Conservation (phyloP, 2,888 invertebrate species). For the Tethea ocularis region DNA sequence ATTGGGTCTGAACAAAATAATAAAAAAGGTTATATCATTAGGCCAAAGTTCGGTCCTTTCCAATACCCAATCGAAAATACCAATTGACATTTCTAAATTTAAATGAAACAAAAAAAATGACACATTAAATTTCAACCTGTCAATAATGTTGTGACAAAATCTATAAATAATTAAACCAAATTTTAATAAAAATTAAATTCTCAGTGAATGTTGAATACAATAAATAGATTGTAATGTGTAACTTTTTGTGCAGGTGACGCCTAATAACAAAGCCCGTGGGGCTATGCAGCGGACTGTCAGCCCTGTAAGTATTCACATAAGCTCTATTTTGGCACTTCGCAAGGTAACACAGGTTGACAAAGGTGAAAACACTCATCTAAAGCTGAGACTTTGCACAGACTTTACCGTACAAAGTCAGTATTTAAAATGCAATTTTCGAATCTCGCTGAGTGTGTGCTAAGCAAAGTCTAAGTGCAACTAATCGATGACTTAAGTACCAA, state of each 20-base stretch:
- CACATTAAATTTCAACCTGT: neutral
- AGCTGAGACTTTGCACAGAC: too few relatives aligned
- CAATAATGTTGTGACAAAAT: neutral
- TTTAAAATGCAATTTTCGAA: too few relatives aligned
- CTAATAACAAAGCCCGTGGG: conserved; percentile 50
- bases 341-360: too few relatives aligned
- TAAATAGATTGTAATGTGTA: conserved; percentile 9
- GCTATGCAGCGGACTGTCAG: conserved; percentile 53
- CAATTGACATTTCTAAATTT: neutral
- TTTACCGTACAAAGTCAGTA: too few relatives aligned
- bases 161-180: neutral
- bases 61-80: neutral
- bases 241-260: conserved; percentile 43
- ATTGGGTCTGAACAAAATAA: too few relatives aligned
- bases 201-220: conserved; percentile 10
- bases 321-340: too few relatives aligned
- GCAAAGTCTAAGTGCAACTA: too few relatives aligned
- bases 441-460: too few relatives aligned
- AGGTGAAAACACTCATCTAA: too few relatives aligned
- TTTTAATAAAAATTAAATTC: neutral
- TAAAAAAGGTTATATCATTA: too few relatives aligned
- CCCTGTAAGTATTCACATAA: conserved; percentile 44
- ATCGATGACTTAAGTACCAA: too few relatives aligned
- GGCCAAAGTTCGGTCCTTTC: too few relatives aligned
- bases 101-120: neutral